A percentile compares a stretch with the other conserved stretches of the same genome.
These are phyloP conservation scores for Myotis daubentonii DNA, from an alignment of 2,797 vertebrate genomes.

Conservation along the genomic window DNA sequence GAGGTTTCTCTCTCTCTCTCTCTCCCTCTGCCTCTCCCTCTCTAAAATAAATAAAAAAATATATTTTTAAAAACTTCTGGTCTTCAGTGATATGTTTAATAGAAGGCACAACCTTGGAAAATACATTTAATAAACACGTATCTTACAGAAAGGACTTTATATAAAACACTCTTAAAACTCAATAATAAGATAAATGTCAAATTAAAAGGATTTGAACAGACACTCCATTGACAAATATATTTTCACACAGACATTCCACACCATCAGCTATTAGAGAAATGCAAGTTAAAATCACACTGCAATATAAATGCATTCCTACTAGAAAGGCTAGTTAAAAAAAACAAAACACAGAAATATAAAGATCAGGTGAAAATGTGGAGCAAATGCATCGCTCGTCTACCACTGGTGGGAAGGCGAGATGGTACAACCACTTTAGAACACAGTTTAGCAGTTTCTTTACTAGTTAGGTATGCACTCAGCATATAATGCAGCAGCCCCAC, in stretches of 20 bases:
- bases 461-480: neutral
- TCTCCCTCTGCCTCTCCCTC: no score
- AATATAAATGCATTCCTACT: neutral
- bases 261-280: neutral
- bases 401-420: neutral
- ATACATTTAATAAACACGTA: no score
- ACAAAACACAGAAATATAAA: neutral
- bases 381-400: neutral
- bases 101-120: no score
- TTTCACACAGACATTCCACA: neutral
- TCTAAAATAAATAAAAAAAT: no score
- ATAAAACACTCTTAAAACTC: neutral
- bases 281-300: neutral
- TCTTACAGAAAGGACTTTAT: no score
- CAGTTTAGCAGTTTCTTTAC: neutral
- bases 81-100: no score
- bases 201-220: neutral
- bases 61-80: no score
- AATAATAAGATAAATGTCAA: neutral
- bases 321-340: neutral
- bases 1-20: no score
- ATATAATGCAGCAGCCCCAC: neutral
- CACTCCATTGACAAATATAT: neutral
- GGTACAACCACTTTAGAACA: neutral
- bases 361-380: neutral